Base-by-base conservation (phyloP, 2,113 vertebrate genomes). In the Leptobrachium leishanense region DNA sequence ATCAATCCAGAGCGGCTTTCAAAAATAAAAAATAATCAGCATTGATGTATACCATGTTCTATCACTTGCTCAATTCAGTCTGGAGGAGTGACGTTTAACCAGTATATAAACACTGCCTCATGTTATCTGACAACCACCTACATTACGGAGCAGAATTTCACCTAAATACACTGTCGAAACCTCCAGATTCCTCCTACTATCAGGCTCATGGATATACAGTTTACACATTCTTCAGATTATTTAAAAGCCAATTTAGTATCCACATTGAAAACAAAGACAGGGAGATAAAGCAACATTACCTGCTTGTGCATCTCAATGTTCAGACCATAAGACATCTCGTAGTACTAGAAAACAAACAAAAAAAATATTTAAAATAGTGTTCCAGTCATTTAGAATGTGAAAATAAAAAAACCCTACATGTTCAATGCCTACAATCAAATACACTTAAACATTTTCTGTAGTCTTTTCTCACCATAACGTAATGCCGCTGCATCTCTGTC, bases 291-390 rank as follows among this genome's bases (percentile, higher is more conserved):
- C 67, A 80, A 88, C 95, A 86, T 50, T 93, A 98, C 96, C 95
- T 98, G 96, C 82, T 98, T 98, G 88, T 98, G 96, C 96, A 98
- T 98, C 91, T 98, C 96, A 88, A 98, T 97, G 92, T 98, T 98
- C 91, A 98, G 92, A 70, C 96, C 96, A 82, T 97, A 98, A 72
- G 96, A 98, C 96, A 98, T 98, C 86, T 98, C 96, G 0, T 98
- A 97, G 90, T 98, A 98, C 96, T 98, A 88, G 82, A 89, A 93
- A 84, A 90, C 74, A 90, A 89, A 40, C 76, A 88, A 85, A 88
- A 84, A 82, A 80, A 82, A 40, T 4, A 73, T 20, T 2, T 46
- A 80, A 71, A 71, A 80, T 59, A 72, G 8, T 53, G 12, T 13
- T 0, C 0, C 67, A 79, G 82, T 84, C 20, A 31, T 31, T 31